These are phyloP conservation scores for Aporophyla lueneburgensis DNA, from an alignment of 2,888 invertebrate genomes.

Conservation along the genomic window DNA sequence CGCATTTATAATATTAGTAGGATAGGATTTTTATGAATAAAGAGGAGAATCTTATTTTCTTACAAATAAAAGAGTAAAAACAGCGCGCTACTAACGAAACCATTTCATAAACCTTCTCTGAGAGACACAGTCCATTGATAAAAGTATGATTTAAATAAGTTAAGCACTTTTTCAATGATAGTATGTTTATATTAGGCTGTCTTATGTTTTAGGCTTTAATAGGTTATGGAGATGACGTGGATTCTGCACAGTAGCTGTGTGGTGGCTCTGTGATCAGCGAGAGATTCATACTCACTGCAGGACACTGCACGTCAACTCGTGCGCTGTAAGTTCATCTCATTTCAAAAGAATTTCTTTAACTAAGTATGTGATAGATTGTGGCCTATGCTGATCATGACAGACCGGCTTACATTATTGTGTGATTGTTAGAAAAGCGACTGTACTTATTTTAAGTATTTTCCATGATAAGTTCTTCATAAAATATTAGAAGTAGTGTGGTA, in stretches of 20 bases:
- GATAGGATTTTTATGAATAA: conserved; percentile 12
- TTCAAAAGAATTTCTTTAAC: background rate
- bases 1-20: too few relatives aligned
- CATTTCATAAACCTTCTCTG: too few relatives aligned
- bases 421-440: background rate
- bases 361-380: too few relatives aligned
- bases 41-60: background rate
- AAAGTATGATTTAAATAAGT: background rate
- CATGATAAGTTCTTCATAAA: too few relatives aligned
- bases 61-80: background rate
- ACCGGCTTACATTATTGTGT: background rate
- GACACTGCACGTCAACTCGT: conserved; percentile 42
- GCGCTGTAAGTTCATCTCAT: conserved; percentile 28
- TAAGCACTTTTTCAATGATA: background rate
- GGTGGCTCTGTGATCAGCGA: conserved; percentile 73
- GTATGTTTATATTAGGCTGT: background rate
- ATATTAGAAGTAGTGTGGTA: background rate
- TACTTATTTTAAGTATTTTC: background rate
- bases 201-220: conserved; percentile 49
- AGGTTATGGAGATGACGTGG: conserved; percentile 48
- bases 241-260: conserved; percentile 67
- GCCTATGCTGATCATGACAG: too few relatives aligned
- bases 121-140: background rate
- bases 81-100: background rate
- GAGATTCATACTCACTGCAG: conserved; percentile 71